Evolutionary conservation across 2,113 vertebrate species (phyloP), one percentile per base, ranked within the genome.

Genomic region (Oreocharis arfaki): DNA sequence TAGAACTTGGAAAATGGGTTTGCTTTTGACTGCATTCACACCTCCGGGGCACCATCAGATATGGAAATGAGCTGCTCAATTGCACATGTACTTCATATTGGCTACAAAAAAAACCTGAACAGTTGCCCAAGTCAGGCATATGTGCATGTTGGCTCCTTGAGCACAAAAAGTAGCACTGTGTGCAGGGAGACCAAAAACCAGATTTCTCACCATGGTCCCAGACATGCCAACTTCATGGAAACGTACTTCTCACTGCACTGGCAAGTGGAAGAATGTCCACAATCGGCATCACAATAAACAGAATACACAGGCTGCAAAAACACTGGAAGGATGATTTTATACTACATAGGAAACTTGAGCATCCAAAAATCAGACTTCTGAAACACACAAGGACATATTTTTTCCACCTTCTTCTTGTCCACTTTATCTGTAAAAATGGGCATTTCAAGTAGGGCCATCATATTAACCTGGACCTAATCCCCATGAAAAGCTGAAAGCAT

Each of bases 101-200:
- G 47, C 14, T 65, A 35, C 80, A 61, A 77, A 46, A 63, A 49
- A 69, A 83, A 6, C 5, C 28, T 65, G 14, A n/a, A 56, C 21
- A 64, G 19, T 35, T 77, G 46, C 30, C 41, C 15, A 70, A 42
- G 19, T 52, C 57, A 71, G 39, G 33, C 33, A 67, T 1, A 2
- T 55, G 71, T 74, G 55, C 32, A 44, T 0, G 0, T 9, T 67
- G 61, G n/a, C 24, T 64, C 33, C 59, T 52, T 57, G 33, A 79
- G 30, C 44, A 28, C 0, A 0, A 64, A 28, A 78, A 87, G 55
- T 0, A 0, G 46, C 7, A 61, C 26, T 53, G 6, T 1, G 2
- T 56, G 60, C n/a, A 68, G 24, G 16, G 35, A 60, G 44, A 52
- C 33, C 27, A 75, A 87, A 93, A 65, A 4, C 1, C 14, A 24